phyloP scores from a whole-genome alignment of 2,888 invertebrate genomes.

The Ophion obscuratus region DNA sequence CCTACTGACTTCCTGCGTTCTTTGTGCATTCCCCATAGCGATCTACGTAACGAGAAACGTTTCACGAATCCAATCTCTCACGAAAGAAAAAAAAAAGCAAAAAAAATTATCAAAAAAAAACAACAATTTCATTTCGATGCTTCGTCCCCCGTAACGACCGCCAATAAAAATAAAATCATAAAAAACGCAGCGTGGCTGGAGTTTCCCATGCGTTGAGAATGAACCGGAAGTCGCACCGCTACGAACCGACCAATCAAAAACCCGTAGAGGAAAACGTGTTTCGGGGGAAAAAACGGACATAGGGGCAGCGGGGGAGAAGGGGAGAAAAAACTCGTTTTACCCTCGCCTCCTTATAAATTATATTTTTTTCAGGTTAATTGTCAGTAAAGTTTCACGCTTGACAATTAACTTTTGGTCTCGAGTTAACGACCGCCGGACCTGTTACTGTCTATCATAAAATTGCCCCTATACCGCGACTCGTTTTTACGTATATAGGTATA shows the following conservation, averaged over 20 bases:
- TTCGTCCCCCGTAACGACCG: conserved; percentile 14
- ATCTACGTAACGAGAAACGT: conserved; percentile 52
- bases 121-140: conserved; percentile 32
- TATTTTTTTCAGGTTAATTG: conserved; percentile 44
- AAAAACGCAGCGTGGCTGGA: conserved; percentile 57
- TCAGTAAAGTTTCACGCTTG: conserved; percentile 54
- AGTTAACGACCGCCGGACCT: conserved; percentile 52
- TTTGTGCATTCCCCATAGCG: conserved; percentile 22
- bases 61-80: conserved; percentile 12
- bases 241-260: conserved; percentile 37
- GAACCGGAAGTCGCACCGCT: conserved; percentile 39
- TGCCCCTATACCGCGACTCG: not conserved
- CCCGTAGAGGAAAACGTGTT: conserved; percentile 17
- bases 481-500: conserved; percentile 15
- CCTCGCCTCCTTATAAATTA: conserved; percentile 42
- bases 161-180: conserved; percentile 76
- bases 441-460: conserved; percentile 56
- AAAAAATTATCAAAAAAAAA: conserved; percentile 59
- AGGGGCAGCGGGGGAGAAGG: not conserved
- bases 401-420: conserved; percentile 56
- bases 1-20: conserved; percentile 19
- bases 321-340: conserved; percentile 18
- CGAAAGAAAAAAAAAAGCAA: conserved; percentile 70
- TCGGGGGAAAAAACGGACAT: not conserved
- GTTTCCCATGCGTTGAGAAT: conserved; percentile 8